Conservation (phyloP, 2,113 vertebrate genomes). For the Ramphastos sulfuratus region DNA sequence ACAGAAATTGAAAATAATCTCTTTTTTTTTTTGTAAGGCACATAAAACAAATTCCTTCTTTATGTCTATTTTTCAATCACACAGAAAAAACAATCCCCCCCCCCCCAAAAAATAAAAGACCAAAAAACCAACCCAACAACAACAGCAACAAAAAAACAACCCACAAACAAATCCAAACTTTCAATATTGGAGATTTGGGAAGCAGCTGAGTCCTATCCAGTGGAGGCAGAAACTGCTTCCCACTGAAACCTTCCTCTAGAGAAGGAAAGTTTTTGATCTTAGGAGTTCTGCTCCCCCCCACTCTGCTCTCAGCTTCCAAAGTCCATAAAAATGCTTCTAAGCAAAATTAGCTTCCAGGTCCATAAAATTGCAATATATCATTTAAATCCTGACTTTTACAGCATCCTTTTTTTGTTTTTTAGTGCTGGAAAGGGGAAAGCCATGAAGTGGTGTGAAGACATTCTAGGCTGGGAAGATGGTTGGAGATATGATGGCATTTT, state of each 20-base stretch:
- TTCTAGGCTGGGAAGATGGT: constrained; percentile 73
- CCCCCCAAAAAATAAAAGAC: no score
- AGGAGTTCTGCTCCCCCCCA: constrained; percentile 39
- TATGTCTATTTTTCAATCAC: constrained; percentile 20
- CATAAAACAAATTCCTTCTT: constrained; percentile 39
- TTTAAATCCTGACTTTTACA: constrained; percentile 77
- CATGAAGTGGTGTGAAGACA: constrained; percentile 75
- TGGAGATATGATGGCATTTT: constrained; percentile 62
- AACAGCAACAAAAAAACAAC: no score
- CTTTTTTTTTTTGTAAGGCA: constrained; percentile 55
- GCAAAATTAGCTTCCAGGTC: constrained; percentile 78
- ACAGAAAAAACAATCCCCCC: background rate
- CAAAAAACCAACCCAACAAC: no score
- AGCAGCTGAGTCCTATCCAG: constrained; percentile 14
- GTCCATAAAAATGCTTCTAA: constrained; percentile 79
- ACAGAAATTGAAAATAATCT: constrained; percentile 56
- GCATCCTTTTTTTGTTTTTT: constrained; percentile 45
- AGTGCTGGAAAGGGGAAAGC: constrained; percentile 70
- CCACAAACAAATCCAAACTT: background rate
- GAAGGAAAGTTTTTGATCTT: constrained; percentile 73
- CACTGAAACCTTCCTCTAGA: constrained; percentile 20
- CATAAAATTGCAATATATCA: constrained; percentile 77
- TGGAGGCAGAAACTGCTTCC: constrained; percentile 7
- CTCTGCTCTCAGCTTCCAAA: constrained; percentile 65
- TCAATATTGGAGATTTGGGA: constrained; percentile 44